phyloP scores from a whole-genome alignment of 2,888 invertebrate genomes.

The Salticus scenicus region DNA sequence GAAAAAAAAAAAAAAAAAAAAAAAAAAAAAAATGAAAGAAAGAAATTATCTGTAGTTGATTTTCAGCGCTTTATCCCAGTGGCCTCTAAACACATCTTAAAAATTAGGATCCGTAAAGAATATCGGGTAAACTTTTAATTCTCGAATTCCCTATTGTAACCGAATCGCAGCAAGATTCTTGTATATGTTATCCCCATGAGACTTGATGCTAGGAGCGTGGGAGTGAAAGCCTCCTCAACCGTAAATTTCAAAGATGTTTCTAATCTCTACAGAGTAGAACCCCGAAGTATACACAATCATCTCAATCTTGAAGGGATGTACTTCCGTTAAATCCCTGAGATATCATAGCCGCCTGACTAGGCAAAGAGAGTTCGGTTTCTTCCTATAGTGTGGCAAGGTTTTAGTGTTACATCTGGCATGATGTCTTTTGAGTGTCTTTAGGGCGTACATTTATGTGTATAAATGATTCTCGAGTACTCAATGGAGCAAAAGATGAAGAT shows the following conservation, averaged over 20 bases:
- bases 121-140: conserved; percentile 42
- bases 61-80: too few relatives aligned
- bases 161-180: not conserved
- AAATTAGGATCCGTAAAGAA: conserved; percentile 10
- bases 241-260: conserved; percentile 59
- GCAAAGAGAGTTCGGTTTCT: conserved; percentile 31
- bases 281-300: conserved; percentile 9
- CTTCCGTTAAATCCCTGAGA: conserved; percentile 3
- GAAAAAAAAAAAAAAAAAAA: too few relatives aligned
- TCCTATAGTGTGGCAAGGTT: conserved; percentile 19
- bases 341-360: conserved; percentile 27
- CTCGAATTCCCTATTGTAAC: not conserved
- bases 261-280: conserved; percentile 40
- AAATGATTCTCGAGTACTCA: conserved; percentile 40
- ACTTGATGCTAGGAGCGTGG: not conserved
- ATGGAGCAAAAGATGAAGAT: conserved; percentile 20
- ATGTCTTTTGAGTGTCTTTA: conserved; percentile 1
- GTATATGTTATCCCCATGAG: not conserved
- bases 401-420: conserved; percentile 17
- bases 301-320: conserved; percentile 15
- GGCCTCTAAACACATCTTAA: not conserved
- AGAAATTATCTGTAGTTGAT: too few relatives aligned
- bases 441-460: conserved; percentile 17
- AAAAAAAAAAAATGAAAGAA: too few relatives aligned
- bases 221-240: conserved; percentile 26